Evolutionary conservation across 2,113 vertebrate genomes (phyloP), one percentile per base, ranked within the genome.

Genomic region (Zeus faber): DNA sequence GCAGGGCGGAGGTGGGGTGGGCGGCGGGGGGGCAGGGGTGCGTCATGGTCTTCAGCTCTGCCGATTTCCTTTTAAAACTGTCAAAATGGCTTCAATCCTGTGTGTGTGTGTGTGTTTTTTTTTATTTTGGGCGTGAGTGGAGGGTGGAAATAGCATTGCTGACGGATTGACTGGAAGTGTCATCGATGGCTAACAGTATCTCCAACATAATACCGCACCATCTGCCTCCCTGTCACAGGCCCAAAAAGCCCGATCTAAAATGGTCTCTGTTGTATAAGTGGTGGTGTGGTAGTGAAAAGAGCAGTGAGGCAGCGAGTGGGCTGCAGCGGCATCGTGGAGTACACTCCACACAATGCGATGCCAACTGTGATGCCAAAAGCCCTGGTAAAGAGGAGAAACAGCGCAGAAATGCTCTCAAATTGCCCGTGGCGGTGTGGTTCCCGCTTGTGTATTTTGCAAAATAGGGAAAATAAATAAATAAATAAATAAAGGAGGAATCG

Each of bases 141-240:
- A 62, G 76, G 71, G 77, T 55, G 62, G 57, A 68, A 74, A 82
- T 63, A 72, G 71, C n/a, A 21, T 65, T 54, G 53, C 64, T 6
- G 74, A 84, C 80, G 76, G 78, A 78, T 69, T 16, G 72, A 56
- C 45, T 64, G 49, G 46, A 74, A 62, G 76, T 80, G 82, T 81
- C 79, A 85, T 73, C 70, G 35, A 61, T 71, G 74, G 68, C 58
- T 72, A 74, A 79, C 75, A 72, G 72, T 72, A 74, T 72, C 56
- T 43, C 76, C 76, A 70, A 62, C 69, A 80, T 80, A 78, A 80
- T 73, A 81, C 67, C 63, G 58, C 22, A 58, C 79, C 79, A 85
- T 84, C 83, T 85, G 83, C 68, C 17, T 77, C 60, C 65, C 62
- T 77, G 75, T 66, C 67, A 77, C 18, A 49, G 41, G 9, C 25